phyloP scores from a whole-genome alignment of 2,113 vertebrate species.

The Beaufortia kweichowensis region DNA sequence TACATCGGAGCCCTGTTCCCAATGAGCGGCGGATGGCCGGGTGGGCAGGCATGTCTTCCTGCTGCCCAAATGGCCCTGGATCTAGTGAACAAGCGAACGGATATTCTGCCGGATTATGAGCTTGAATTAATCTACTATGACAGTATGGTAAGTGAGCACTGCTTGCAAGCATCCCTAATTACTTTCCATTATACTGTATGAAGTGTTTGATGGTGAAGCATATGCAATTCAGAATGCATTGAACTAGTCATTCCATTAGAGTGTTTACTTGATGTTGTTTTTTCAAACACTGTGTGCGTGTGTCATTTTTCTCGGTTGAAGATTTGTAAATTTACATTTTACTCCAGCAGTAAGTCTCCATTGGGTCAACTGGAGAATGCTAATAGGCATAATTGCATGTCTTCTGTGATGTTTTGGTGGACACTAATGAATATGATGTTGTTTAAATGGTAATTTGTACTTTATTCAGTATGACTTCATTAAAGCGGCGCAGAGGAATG shows the following conservation, averaged over 20 bases:
- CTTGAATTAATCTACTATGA: slow-evolving; percentile 91
- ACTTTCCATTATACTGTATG: slow-evolving; percentile 12
- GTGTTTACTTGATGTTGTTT: slow-evolving; percentile 45
- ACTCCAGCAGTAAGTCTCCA: slow-evolving; percentile 27
- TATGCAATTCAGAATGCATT: slow-evolving; percentile 2
- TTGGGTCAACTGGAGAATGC: slow-evolving; percentile 25
- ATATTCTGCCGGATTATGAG: slow-evolving; percentile 92
- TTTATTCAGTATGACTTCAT: slow-evolving; percentile 36
- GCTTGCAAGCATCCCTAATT: slow-evolving; percentile 23
- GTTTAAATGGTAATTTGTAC: slow-evolving; percentile 48
- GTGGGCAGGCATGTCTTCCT: slow-evolving; percentile 89
- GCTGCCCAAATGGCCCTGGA: slow-evolving; percentile 91
- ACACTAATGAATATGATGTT: slow-evolving; percentile 34
- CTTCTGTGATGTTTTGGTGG: slow-evolving; percentile 4
- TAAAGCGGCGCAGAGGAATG: slow-evolving; percentile 17
- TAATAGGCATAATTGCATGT: slow-evolving; percentile 46
- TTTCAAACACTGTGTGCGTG: slow-evolving; percentile 13
- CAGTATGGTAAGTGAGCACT: slow-evolving; percentile 82
- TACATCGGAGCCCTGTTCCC: slow-evolving; percentile 94
- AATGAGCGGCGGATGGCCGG: slow-evolving; percentile 93
- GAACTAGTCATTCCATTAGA: slow-evolving; percentile 9
- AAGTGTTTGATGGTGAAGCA: slow-evolving; percentile 18
- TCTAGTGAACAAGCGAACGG: slow-evolving; percentile 88
- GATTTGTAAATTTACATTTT: slow-evolving; percentile 38
- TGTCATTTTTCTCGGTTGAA: slow-evolving; percentile 15